Percentiles rank a stretch among this genome's conserved stretches.
Conservation (phyloP, 2,113 vertebrate species). For the Gnathochromis pfefferi region DNA sequence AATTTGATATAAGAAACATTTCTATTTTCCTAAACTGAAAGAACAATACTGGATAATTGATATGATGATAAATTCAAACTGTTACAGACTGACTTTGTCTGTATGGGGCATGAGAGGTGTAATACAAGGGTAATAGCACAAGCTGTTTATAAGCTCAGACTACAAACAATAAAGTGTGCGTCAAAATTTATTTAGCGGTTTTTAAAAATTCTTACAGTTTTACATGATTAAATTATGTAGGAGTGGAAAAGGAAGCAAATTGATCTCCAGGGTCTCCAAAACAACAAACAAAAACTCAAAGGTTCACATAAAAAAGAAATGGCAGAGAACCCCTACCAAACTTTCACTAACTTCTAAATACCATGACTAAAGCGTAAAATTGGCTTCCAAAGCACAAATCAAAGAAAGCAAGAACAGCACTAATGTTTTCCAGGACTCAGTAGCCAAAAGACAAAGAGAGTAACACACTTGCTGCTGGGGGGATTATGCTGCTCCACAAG, state of each 20-base stretch:
- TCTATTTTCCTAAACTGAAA: background rate
- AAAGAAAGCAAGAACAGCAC: too few species aligned
- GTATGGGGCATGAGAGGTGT: background rate
- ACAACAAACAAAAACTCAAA: too few species aligned
- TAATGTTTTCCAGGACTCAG: too few species aligned
- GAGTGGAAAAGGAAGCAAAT: background rate
- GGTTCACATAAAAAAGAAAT: too few species aligned
- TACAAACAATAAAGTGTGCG: rapidly evolving
- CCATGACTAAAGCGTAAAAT: rapidly evolving
- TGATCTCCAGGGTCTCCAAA: background rate
- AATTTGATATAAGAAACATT: background rate
- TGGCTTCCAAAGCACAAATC: too few species aligned
- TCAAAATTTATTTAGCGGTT: rapidly evolving
- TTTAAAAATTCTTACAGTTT: background rate
- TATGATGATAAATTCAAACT: rapidly evolving
- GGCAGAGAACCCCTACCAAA: too few species aligned
- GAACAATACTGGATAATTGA: background rate
- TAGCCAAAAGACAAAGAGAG: too few species aligned
- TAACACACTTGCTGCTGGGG: too few species aligned
- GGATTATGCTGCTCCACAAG: too few species aligned
- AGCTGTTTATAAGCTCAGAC: background rate
- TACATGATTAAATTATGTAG: rapidly evolving
- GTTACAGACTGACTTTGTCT: background rate
- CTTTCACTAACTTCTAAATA: too few species aligned
- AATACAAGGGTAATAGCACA: background rate